Evolutionary conservation across 2,888 invertebrate species (phyloP), one percentile per base, ranked within the genome.

Genomic region (Euzetes globulus): DNA sequence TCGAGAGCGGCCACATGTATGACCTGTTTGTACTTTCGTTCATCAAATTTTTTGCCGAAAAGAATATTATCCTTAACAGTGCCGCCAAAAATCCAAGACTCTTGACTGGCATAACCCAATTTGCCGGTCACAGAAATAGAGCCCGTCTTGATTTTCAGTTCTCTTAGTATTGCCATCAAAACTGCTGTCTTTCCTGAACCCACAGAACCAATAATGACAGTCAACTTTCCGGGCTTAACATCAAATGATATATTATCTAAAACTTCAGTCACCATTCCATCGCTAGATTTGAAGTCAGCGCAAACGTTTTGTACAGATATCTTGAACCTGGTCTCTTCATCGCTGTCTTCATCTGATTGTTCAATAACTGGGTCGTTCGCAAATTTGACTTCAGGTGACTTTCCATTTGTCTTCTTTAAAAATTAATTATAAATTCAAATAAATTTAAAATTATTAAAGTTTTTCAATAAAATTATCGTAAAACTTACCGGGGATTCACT

Each of bases 51-150:
- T 80, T 86, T 87, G 0, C 95, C 96, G 83, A 98, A 97, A 1
- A 94, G 83, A 78, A 98, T 93, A 82, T 98, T 98, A 80, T 96
- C 94, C 13, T 92, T 86, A 0, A 98, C 89, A 76, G 91, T 90
- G 1, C 86, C 87, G 45, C 41, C 70, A 45, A 73, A 73, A 47
- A 47, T 47, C 68, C 68, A 73, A 17, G 73, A 41, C 65, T 73
- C 70, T 79, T 85, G 84, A 37, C 82, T 79, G 7, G 81, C 81
- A 76, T 84, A 85, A 3, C 83, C 83, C 17, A 85, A 75, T 9
- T 78, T 80, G 65, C 84, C 84, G n/a, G 77, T 78, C 17, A 82
- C 79, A 15, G 78, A 76, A 11, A 83, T 75, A n/a, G 72, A 76
- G 5, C 84, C 84, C 41, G 73, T 50, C 7, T 58, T 72, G 9